Percentiles rank a stretch among this genome's conserved stretches.
These are phyloP conservation scores for Phocoena sinus DNA, from an alignment of 2,113 vertebrate species.

Conservation along the genomic window DNA sequence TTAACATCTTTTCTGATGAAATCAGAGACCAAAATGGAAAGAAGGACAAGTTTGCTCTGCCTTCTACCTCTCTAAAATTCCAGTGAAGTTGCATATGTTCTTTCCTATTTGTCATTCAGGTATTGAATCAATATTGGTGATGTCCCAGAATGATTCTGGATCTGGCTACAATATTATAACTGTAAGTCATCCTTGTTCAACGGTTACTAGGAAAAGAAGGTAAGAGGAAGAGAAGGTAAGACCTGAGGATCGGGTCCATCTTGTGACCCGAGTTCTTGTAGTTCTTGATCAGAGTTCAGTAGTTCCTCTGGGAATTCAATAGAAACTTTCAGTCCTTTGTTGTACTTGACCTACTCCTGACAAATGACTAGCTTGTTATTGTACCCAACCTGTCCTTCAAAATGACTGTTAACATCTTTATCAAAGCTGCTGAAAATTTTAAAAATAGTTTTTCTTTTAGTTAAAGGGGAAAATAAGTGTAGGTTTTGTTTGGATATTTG, in stretches of 20 bases:
- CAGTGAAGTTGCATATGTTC: neutral
- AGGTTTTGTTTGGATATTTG: constrained; percentile 11
- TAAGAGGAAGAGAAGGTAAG: neutral
- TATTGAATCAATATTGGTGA: neutral
- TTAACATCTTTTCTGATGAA: neutral
- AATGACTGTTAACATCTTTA: neutral
- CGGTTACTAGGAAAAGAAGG: neutral
- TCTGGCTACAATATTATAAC: neutral
- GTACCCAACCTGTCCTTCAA: neutral
- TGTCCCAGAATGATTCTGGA: neutral
- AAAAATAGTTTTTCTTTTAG: neutral
- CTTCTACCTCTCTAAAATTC: neutral
- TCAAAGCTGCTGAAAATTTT: neutral
- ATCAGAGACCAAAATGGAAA: neutral
- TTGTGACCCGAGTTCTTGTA: neutral
- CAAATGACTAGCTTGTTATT: neutral
- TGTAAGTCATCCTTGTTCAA: neutral
- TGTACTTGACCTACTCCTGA: neutral
- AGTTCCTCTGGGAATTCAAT: neutral
- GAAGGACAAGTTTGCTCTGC: neutral
- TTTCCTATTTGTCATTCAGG: neutral
- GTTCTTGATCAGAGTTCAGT: neutral
- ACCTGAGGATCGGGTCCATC: neutral
- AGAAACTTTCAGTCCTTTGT: neutral
- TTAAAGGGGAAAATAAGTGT: neutral